Percentiles rank a stretch among this genome's conserved stretches.
Evolutionary conservation across 2,797 vertebrate genomes (phyloP).

Genomic region (Leuciscus waleckii): DNA sequence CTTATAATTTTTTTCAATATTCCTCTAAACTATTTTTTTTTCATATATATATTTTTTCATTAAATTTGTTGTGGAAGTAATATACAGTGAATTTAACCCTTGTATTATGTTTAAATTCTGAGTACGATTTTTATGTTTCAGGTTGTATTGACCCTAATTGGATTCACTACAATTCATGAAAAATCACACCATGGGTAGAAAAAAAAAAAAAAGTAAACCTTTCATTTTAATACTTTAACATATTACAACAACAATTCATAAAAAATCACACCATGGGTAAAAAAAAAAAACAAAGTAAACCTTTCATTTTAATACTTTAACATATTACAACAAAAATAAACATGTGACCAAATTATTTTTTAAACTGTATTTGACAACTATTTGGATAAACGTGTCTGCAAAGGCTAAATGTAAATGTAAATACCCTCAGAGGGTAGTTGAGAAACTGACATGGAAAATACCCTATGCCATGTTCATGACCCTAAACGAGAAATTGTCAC

Average conservation of each 20-base stretch:
- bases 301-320: too few relatives aligned
- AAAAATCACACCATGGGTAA: not conserved
- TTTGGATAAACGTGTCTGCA: not conserved
- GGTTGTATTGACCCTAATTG: not conserved
- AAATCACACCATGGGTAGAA: not conserved
- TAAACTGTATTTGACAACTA: too few relatives aligned
- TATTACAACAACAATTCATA: not conserved
- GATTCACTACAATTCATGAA: not conserved
- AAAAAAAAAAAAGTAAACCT: too few relatives aligned
- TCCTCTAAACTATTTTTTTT: not conserved
- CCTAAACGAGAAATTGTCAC: not conserved
- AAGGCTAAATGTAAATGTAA: not conserved
- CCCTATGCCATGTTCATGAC: not conserved
- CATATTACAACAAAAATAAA: too few relatives aligned
- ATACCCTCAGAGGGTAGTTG: not conserved
- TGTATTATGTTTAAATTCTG: not conserved
- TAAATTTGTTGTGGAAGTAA: not conserved
- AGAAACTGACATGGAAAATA: too few relatives aligned
- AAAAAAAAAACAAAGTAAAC: too few relatives aligned
- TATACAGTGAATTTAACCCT: not conserved
- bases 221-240: too few relatives aligned
- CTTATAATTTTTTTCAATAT: not conserved
- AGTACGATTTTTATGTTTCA: not conserved
- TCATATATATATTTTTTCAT: not conserved
- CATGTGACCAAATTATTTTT: too few relatives aligned